These are phyloP conservation scores for Dermochelys coriacea DNA, from an alignment of 2,797 vertebrate genomes.

Conservation along the genomic window DNA sequence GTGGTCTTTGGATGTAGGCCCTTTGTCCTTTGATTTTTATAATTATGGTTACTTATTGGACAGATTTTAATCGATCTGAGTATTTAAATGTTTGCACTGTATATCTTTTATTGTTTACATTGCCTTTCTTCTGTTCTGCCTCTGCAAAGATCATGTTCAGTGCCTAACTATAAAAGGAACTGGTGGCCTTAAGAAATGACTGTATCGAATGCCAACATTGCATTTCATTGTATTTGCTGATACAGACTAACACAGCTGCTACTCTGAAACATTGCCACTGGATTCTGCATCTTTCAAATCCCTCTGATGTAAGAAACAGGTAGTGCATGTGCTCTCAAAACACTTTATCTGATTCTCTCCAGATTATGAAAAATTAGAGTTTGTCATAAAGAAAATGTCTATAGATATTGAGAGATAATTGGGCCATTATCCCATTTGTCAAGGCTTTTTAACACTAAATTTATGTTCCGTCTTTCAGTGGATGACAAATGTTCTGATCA, in stretches of 20 bases:
- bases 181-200: neutral
- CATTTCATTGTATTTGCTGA: too few species aligned
- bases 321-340: neutral
- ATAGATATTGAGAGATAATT: too few species aligned
- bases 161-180: neutral
- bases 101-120: neutral
- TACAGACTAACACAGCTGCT: too few species aligned
- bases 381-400: neutral
- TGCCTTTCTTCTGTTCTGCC: neutral
- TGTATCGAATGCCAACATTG: neutral
- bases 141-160: neutral
- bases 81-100: neutral
- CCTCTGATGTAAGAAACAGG: neutral
- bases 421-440: neutral
- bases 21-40: neutral
- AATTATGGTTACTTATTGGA: neutral
- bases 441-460: neutral
- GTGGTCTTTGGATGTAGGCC: neutral
- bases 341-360: neutral
- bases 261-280: neutral
- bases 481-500: neutral
- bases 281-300: neutral
- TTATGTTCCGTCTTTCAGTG: neutral
- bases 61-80: neutral
- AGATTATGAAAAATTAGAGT: neutral